Evolutionary conservation across 2,797 vertebrate species (phyloP), one percentile per base, ranked within the genome.

Genomic region (Salarias fasciatus): DNA sequence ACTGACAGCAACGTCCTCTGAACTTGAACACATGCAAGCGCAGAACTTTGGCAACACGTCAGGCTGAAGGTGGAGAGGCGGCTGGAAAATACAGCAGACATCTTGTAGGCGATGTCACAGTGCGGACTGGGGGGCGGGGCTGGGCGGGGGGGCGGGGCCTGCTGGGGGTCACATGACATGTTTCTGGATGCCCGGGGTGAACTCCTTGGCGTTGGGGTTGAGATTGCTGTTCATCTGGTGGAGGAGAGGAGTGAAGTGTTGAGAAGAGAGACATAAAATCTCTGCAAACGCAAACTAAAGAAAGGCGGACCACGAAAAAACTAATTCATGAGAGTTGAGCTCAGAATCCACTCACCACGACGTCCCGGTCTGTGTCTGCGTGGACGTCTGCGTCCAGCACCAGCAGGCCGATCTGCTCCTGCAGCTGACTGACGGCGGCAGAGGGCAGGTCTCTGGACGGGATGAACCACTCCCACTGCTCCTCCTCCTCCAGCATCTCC

Each of bases 151-250:
- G 88, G 90, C 63, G 90, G 87, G 84, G 89, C 62, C 31, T 0
- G 70, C 87, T 64, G 1, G 41, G 18, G 59, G 75, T 86, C 84
- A 88, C 80, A 92, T 92, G 93, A 90, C 84, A 84, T 96, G 96
- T 88, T 95, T 95, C 81, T 86, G 74, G 88, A 95, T 94, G 55
- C 95, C 95, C 57, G 96, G 96, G 80, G 95, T 93, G 92, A 96
- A 97, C 89, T 96, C 95, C 92, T 95, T 96, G 86, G 96, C 96
- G 51, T 96, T 95, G 76, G 96, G 95, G 88, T 96, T 96, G 89
- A 97, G 93, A 62, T 94, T 95, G 92, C 95, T 96, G 92, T 94
- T 35, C 33, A 35, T 35, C 33, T 35, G 33, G 33, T 9, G 33
- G 9, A 35, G 5, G 33, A 35, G 33, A 35, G 33, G 8, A 8